These are phyloP conservation scores for Eurois occulta DNA, from an alignment of 2,888 invertebrate genomes.

Conservation along the genomic window DNA sequence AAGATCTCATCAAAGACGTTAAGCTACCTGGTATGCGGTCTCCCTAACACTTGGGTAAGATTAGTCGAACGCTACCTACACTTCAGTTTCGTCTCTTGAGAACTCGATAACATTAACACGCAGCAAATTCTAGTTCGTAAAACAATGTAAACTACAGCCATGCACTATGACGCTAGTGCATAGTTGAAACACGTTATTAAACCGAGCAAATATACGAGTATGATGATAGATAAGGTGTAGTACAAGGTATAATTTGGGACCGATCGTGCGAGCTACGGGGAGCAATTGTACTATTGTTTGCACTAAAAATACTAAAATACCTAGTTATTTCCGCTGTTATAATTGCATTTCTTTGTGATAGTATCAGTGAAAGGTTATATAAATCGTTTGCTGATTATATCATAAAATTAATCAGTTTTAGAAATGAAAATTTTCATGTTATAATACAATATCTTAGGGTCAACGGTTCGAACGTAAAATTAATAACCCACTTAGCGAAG, in stretches of 20 bases:
- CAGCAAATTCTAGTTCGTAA: slow-evolving; percentile 27
- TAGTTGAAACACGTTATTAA: slow-evolving; percentile 32
- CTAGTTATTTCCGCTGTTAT: slow-evolving; percentile 72
- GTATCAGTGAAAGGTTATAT: slow-evolving; percentile 9
- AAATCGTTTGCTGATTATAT: neutral
- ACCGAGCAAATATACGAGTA: slow-evolving; percentile 30
- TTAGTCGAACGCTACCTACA: slow-evolving; percentile 18
- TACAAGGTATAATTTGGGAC: slow-evolving; percentile 40
- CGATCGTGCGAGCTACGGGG: slow-evolving; percentile 60
- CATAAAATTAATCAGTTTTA: neutral
- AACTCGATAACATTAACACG: slow-evolving; percentile 34
- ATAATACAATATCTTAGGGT: neutral
- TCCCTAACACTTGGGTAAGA: slow-evolving; percentile 28
- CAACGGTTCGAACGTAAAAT: neutral
- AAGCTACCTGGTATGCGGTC: neutral
- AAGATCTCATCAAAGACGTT: neutral
- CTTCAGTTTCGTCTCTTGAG: slow-evolving; percentile 19
- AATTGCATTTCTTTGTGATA: slow-evolving; percentile 27
- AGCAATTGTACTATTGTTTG: slow-evolving; percentile 61
- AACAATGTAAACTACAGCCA: slow-evolving; percentile 24
- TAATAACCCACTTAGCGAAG: neutral
- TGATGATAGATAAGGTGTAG: slow-evolving; percentile 28
- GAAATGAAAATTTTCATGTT: neutral
- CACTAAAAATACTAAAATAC: slow-evolving; percentile 72
- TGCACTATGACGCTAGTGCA: slow-evolving; percentile 15